Percentiles rank a stretch among this genome's conserved stretches.
Conservation (phyloP, 2,888 invertebrate genomes). For the Cremastobaeus sp. region DNA sequence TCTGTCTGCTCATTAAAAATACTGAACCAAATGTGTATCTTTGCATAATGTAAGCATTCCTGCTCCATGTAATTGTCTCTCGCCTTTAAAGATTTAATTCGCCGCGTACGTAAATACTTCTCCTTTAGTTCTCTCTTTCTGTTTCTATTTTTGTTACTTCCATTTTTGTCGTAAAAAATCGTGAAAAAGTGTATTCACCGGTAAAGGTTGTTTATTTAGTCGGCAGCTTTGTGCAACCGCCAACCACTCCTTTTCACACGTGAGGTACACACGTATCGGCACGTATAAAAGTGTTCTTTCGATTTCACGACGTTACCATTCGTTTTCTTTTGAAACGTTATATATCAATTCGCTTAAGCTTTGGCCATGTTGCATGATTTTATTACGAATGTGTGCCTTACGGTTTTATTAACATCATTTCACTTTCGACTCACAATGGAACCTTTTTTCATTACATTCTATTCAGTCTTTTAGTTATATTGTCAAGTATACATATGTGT, state of each 20-base stretch:
- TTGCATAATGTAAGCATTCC: too few species aligned
- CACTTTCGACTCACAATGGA: constrained; percentile 1
- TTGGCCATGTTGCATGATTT: constrained; percentile 76
- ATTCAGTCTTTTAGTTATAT: background rate
- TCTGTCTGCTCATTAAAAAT: too few species aligned
- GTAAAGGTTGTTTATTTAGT: constrained; percentile 30
- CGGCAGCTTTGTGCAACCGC: constrained; percentile 64
- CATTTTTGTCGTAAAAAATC: constrained; percentile 13
- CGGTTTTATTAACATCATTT: constrained; percentile 18
- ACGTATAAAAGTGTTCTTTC: constrained; percentile 47
- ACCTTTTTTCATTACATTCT: background rate
- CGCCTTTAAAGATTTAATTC: too few species aligned
- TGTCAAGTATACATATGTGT: constrained; percentile 11
- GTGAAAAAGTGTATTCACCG: constrained; percentile 5
- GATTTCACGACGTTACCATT: constrained; percentile 50
- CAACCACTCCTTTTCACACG: constrained; percentile 68
- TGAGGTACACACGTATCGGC: constrained; percentile 61
- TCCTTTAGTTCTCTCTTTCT: constrained; percentile 3
- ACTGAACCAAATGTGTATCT: too few species aligned
- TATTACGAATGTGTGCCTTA: constrained; percentile 29
- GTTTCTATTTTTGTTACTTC: background rate
- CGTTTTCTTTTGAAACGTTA: constrained; percentile 44
- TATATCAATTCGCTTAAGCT: constrained; percentile 70
- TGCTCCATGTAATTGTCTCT: too few species aligned
- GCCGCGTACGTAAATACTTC: too few species aligned